Base-by-base conservation (phyloP, 1,140 invertebrate genomes). In the Drosophila auraria region DNA sequence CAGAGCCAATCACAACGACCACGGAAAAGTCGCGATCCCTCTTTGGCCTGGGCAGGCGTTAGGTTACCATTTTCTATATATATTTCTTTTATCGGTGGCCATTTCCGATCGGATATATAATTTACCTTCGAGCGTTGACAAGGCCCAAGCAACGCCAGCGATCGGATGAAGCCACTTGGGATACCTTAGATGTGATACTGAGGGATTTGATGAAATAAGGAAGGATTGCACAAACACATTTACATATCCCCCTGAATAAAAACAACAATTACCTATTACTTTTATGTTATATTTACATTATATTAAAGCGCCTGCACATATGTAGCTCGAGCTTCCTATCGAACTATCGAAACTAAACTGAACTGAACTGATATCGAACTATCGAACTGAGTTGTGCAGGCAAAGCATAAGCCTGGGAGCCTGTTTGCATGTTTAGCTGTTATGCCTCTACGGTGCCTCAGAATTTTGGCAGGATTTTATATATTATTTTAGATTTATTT, bases 61-160 rank as follows among this genome's bases (percentile, higher is more conserved):
- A 38, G 4, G n/a, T n/a, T 4, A n/a, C 51, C 7, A 27, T 20
- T 33, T 45, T 9, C 9, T 15, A 20, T 59, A 65, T 36, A 54
- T 71, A 23, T 27, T n/a, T 27, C 40, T 60, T 27, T 49, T 57
- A 38, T 38, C 12, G 33, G 17, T 69, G 68, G 38, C 42, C 40
- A 12, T 33, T 75, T 64, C 50, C 40, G 27, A 25, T 51, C 45
- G n/a, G 20, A 77, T 66, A 49, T 45, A 38, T 42, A 54, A 62
- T 66, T 80, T 63, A 36, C 75, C 58, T 60, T 53, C 8, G 27
- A 27, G 27, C 27, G 27, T 27, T 27, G 27, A 27, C 20, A 33
- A 25, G 9, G 2, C 30, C 14, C 53, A 15, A 20, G 14, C 20
- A 15, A 17, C 33, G 15, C 33, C 14, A 20, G 12, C 20, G 8